Evolutionary conservation across 2,113 vertebrate genomes (phyloP), one percentile per base, ranked within the genome.

Genomic region (Nematolebias whitei): DNA sequence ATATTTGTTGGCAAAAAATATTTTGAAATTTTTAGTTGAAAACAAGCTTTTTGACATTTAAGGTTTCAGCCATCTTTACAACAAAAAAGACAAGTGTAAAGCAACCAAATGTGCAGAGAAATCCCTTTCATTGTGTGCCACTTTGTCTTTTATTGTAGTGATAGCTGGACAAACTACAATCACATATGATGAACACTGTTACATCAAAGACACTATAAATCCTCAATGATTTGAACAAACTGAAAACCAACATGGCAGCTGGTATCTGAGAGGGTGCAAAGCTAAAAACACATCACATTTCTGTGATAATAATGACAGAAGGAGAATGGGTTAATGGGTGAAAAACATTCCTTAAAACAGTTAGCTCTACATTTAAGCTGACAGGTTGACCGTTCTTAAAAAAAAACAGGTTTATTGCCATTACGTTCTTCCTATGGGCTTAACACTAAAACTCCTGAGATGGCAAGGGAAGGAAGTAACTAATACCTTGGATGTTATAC

Each of bases 281-380:
- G 51, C 65, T 75, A 71, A 49, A 76, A 68, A 68, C 5, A 65
- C 54, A 68, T 76, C 69, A 47, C 38, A 75, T 83, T 75, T 86
- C 78, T 51, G 54, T 15, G 59, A 53, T 70, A 78, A 85, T 71
- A 76, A 84, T 63, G 61, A 56, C 60, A 60, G 16, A 12, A 59
- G 59, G 56, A 64, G 43, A 18, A 63, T 60, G 48, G 40, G 57
- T 24, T 78, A 74, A 73, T 80, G 52, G 63, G 43, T 51, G 43
- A 61, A 45, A 50, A 63, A 57, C 70, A 68, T 80, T 75, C 66
- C 52, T 26, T 0, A 44, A 63, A 68, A 67, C 73, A 75, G 51
- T 74, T 55, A 68, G 19, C 32, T 12, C 44, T 32, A 48, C 63
- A 75, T 51, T 82, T 49, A 67, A 43, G 26, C 44, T 41, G 44